Base-by-base conservation (phyloP, 30 jellyfish, hydroid and myxozoan genomes). In the Aurelia sp. region DNA sequence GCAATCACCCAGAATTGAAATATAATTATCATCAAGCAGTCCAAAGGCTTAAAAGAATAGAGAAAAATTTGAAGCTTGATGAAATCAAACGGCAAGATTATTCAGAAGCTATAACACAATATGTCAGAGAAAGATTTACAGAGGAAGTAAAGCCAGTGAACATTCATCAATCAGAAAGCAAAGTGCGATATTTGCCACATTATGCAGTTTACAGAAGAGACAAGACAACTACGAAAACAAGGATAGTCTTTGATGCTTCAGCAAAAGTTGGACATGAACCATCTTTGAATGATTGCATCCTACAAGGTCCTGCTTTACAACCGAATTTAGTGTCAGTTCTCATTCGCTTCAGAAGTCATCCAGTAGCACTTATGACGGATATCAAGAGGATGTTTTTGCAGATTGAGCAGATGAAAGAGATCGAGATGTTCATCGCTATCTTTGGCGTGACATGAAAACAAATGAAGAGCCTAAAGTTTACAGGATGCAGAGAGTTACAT, bases 391-490 rank as follows among this genome's bases (percentile, higher is more conserved):
- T 65, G 90, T 79, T 62, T 79, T 51, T 66, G 55, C 82, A 79
- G 30, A 65, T 66, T 20, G 47, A 47, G 11, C 65, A 27, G 73
- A 13, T 12, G 53, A 47, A 22, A 47, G 65, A 37, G 64, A 79
- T 47, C 70, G 69, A 50, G 82, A 79, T 48, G 60, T 40, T 79
- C 90, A 62, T 2, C 66, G 73, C 16, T 79, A 37, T 63, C 58
- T 79, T 8, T 79, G 90, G 83, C 82, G 82, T 31, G 82, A 79
- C 69, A 63, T 63, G 72, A 53, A 79, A 12, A 62, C 47, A n/a
- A 11, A 47, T 65, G 62, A 33, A 31, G 81, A 44, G 57, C 82
- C 71, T n/a, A 47, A 21, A 62, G 78, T 37, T 35, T 78, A 9
- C 23, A 31, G 66, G 23, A 58, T 27, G 65, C 22, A 61, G 27